A percentile compares a stretch with the other conserved stretches of the same genome.
Evolutionary conservation across 1,140 invertebrate genomes (phyloP).

Genomic region (Drosophila nigrodunni): DNA sequence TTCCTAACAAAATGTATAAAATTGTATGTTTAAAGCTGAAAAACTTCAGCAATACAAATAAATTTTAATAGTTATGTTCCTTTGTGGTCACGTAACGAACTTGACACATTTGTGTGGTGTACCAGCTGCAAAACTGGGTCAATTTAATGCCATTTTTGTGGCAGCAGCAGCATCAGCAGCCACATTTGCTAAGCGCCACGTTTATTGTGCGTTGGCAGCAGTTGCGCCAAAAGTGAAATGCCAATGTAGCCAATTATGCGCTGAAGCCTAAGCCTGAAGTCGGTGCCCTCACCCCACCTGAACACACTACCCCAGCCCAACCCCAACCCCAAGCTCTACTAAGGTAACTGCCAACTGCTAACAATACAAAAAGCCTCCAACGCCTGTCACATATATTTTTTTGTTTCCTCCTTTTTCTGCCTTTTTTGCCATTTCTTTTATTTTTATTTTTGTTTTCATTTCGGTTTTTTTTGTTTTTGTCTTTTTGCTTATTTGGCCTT

Average conservation of each 20-base stretch:
- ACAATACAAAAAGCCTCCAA: slow-evolving; percentile 71
- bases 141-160: slow-evolving; percentile 76
- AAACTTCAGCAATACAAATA: no score
- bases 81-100: neutral
- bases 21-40: no score
- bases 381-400: slow-evolving; percentile 38
- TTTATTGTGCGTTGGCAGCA: slow-evolving; percentile 52
- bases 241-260: slow-evolving; percentile 80
- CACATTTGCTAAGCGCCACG: slow-evolving; percentile 56
- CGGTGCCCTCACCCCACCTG: slow-evolving; percentile 4
- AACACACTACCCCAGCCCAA: neutral
- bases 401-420: slow-evolving; percentile 1
- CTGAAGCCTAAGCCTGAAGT: slow-evolving; percentile 2
- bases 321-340: slow-evolving; percentile 25
- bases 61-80: no score
- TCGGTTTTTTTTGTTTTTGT: slow-evolving; percentile 58
- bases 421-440: slow-evolving; percentile 1
- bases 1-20: no score
- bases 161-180: slow-evolving; percentile 34
- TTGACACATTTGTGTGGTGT: slow-evolving; percentile 28
- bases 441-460: slow-evolving; percentile 32
- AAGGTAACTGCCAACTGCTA: slow-evolving; percentile 78
- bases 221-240: slow-evolving; percentile 75
- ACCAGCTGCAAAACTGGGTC: slow-evolving; percentile 62
- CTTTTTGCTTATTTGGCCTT: slow-evolving; percentile 68